Conservation (phyloP, 2,113 vertebrate species). For the Brienomyrus longianalis region DNA sequence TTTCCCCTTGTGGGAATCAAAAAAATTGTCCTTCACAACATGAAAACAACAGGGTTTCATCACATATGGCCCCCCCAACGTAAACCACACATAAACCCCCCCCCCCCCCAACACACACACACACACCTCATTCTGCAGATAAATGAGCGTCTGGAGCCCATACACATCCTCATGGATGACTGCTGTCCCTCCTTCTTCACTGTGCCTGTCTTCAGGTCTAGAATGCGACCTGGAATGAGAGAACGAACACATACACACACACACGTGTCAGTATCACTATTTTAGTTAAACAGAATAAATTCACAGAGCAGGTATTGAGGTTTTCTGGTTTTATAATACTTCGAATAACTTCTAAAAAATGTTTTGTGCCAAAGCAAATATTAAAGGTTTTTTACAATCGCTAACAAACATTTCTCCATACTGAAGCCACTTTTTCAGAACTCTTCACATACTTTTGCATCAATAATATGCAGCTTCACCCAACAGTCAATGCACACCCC, state of each 20-base stretch:
- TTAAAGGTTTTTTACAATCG: neutral
- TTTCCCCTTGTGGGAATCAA: neutral
- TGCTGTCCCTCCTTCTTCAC: constrained; percentile 98
- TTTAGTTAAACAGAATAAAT: neutral
- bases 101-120: neutral
- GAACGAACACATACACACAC: neutral
- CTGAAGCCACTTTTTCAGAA: neutral
- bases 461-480: neutral
- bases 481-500: neutral
- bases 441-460: neutral
- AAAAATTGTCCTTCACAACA: neutral
- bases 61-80: neutral
- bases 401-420: neutral
- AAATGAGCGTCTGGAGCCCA: constrained; percentile 95
- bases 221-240: constrained; percentile 73
- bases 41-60: neutral
- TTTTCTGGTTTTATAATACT: neutral
- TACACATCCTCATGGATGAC: constrained; percentile 99
- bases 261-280: neutral
- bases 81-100: neutral
- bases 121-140: constrained; percentile 92
- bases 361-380: neutral
- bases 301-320: neutral
- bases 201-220: constrained; percentile 96
- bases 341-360: neutral